Percentiles rank a stretch among this genome's conserved stretches.
Evolutionary conservation across 2,113 vertebrate species (phyloP).

Genomic region (Colaptes auratus): DNA sequence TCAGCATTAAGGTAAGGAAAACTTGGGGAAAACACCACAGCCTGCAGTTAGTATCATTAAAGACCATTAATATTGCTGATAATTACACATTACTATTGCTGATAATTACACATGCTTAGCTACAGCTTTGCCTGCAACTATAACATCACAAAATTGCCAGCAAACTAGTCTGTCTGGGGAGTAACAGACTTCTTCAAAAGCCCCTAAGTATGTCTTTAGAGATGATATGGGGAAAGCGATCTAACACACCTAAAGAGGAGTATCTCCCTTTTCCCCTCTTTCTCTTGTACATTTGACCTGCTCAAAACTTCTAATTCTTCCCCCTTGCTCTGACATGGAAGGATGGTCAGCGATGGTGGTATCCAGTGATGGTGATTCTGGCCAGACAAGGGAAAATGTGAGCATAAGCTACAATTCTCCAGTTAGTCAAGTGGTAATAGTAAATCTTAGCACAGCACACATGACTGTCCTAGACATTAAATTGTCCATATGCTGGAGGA

Average conservation of each 20-base stretch:
- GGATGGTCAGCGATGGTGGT: neutral
- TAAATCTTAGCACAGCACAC: neutral
- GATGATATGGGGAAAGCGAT: rapidly evolving
- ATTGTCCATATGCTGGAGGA: neutral
- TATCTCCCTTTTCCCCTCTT: neutral
- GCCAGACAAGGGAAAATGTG: rapidly evolving
- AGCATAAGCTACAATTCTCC: neutral
- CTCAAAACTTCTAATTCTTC: neutral
- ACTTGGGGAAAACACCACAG: neutral
- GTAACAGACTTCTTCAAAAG: neutral
- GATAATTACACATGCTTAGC: conserved; percentile 12
- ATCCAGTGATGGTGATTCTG: neutral
- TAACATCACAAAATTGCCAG: neutral
- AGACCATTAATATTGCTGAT: conserved; percentile 2
- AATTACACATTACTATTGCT: conserved; percentile 33
- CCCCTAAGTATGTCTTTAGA: neutral
- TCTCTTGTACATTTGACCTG: neutral
- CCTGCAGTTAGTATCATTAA: neutral
- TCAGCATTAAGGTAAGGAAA: conserved; percentile 23
- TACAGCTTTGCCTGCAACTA: neutral
- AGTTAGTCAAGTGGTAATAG: neutral
- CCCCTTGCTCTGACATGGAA: neutral
- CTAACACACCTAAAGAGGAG: neutral
- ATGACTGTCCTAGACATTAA: neutral
- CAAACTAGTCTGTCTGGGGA: neutral